Conservation (phyloP, 2,113 vertebrate species). For the Microcebus ravelobensis region DNA sequence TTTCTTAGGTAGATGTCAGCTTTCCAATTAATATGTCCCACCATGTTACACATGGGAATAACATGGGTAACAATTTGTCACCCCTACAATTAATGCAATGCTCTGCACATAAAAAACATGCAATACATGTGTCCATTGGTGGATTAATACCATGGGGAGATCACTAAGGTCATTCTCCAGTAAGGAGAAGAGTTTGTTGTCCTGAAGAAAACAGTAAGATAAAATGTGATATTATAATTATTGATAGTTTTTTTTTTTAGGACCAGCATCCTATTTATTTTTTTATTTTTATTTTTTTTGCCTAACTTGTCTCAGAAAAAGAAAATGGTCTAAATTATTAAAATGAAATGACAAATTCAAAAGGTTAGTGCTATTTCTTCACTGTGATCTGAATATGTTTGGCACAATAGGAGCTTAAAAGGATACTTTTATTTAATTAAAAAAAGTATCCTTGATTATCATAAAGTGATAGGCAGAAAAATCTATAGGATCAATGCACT, state of each 20-base stretch:
- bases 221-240: neutral
- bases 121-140: neutral
- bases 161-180: neutral
- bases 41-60: neutral
- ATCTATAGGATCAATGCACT: neutral
- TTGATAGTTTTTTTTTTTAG: neutral
- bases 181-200: neutral
- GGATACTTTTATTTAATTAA: conserved; percentile 47
- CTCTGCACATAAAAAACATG: neutral
- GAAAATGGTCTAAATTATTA: conserved; percentile 63
- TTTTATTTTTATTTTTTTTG: neutral
- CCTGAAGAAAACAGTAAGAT: conserved; percentile 6
- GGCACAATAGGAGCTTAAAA: conserved; percentile 14
- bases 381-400: conserved; percentile 24
- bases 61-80: neutral
- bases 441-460: neutral
- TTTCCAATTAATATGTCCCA: neutral
- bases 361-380: conserved; percentile 27
- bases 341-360: conserved; percentile 51
- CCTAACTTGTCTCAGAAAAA: conserved; percentile 28
- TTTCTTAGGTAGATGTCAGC: neutral
- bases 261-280: neutral
- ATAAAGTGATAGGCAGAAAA: conserved; percentile 13
- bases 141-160: neutral
- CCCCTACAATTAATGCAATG: neutral